These are phyloP conservation scores for Chondrosia reniformis DNA, from an alignment of 37 sponge, comb jelly and placozoan species.

Conservation along the genomic window DNA sequence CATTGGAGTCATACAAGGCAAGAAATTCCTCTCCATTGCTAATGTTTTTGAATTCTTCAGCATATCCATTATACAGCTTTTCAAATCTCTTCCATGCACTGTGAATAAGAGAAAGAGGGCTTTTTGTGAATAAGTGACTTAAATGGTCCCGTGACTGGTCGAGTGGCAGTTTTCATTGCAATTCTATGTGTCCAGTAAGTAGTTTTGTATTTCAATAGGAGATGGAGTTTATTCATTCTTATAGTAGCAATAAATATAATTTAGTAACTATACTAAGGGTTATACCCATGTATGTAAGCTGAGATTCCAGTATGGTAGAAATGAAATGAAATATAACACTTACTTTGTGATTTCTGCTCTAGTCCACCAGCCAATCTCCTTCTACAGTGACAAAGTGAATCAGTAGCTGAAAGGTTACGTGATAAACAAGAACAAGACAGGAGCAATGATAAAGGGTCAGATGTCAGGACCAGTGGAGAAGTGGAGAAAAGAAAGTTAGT, in stretches of 20 bases:
- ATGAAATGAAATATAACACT: not conserved
- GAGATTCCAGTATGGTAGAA: not conserved
- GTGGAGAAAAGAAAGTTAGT: no score
- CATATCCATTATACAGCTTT: slow-evolving; percentile 1
- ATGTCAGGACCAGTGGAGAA: no score
- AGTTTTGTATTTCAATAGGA: not conserved
- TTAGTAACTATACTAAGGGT: not conserved
- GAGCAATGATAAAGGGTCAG: no score
- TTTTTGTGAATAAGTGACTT: not conserved
- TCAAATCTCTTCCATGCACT: slow-evolving; percentile 25
- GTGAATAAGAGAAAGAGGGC: not conserved
- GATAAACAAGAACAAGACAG: no score
- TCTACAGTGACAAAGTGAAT: not conserved
- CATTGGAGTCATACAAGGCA: not conserved
- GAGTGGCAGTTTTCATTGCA: not conserved
- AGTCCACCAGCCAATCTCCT: slow-evolving; percentile 18
- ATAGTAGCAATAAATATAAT: not conserved
- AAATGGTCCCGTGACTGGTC: not conserved
- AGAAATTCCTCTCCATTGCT: not conserved
- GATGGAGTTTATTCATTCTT: not conserved
- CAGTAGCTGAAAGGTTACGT: no score
- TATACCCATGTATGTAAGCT: not conserved
- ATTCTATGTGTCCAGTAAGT: not conserved
- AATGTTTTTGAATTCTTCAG: not conserved
- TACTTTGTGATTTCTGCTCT: slow-evolving; percentile 22